Evolutionary conservation across 2,888 invertebrate species (phyloP).

Genomic region (Pegoplata infirma): DNA sequence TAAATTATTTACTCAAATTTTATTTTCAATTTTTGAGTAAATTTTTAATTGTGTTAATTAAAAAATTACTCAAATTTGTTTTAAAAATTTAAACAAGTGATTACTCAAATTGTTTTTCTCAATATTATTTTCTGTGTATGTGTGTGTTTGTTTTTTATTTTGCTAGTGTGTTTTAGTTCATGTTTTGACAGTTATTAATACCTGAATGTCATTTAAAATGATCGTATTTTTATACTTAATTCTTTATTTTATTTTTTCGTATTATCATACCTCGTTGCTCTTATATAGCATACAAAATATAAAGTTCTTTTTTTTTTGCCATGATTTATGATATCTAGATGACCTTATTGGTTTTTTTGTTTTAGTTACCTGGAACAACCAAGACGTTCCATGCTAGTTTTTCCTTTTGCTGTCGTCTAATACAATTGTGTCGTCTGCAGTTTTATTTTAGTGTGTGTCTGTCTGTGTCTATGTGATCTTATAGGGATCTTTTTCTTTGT

Average conservation of each 20-base stretch:
- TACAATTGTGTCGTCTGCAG: constrained; percentile 42
- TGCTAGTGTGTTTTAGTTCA: constrained; percentile 60
- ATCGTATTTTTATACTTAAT: constrained; percentile 67
- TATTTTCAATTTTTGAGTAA: no score
- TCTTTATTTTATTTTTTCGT: constrained; percentile 3
- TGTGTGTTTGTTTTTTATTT: constrained; percentile 39
- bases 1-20: no score
- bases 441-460: constrained; percentile 3
- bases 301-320: constrained; percentile 30
- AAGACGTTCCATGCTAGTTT: constrained; percentile 5
- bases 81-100: no score
- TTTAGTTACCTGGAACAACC: constrained; percentile 39
- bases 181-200: constrained; percentile 78
- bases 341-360: constrained; percentile 55
- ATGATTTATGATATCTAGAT: constrained; percentile 60
- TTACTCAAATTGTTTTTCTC: no score
- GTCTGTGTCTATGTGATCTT: constrained; percentile 36
- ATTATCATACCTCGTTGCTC: constrained; percentile 1
- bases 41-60: no score
- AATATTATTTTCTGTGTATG: no score
- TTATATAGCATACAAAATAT: not conserved
- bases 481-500: constrained; percentile 30
- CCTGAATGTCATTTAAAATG: constrained; percentile 74
- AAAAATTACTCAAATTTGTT: no score
- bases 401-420: constrained; percentile 52